These are phyloP conservation scores for Nasonia longicornis DNA, from an alignment of 1,140 invertebrate genomes.

Conservation along the genomic window DNA sequence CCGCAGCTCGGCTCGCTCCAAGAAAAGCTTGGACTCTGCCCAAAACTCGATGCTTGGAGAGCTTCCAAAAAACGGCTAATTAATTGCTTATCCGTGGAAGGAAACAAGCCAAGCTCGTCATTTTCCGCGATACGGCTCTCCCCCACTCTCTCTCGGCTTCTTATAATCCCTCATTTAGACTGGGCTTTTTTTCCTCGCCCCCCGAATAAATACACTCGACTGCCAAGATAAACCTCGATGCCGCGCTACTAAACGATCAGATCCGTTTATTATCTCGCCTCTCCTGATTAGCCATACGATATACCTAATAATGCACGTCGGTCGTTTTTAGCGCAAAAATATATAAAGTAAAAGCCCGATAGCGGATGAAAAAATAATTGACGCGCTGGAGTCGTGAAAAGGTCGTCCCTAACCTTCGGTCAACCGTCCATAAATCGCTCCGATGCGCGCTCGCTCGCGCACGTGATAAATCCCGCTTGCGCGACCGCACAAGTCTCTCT, in stretches of 20 bases:
- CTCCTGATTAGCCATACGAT: background rate
- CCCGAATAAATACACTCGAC: background rate
- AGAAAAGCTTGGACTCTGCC: constrained; percentile 42
- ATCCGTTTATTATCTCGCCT: background rate
- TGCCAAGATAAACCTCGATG: constrained; percentile 26
- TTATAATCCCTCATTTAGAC: constrained; percentile 31
- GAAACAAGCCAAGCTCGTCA: constrained; percentile 47
- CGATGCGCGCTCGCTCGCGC: constrained; percentile 19
- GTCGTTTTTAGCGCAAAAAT: background rate
- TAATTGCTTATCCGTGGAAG: constrained; percentile 47
- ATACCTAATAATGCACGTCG: background rate
- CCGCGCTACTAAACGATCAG: background rate
- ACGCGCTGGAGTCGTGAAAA: constrained; percentile 16
- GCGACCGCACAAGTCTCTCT: background rate
- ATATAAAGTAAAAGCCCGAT: background rate
- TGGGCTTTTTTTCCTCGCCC: constrained; percentile 9
- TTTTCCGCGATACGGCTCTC: constrained; percentile 34
- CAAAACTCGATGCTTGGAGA: constrained; percentile 46
- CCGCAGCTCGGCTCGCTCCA: background rate
- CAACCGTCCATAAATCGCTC: constrained; percentile 20
- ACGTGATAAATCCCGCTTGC: constrained; percentile 40
- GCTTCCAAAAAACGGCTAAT: constrained; percentile 45
- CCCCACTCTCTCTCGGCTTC: background rate
- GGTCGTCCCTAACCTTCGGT: constrained; percentile 10
- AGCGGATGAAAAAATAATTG: constrained; percentile 28